Conservation (phyloP, 2,797 vertebrate genomes). For the Cynodonichthys magdalenae region DNA sequence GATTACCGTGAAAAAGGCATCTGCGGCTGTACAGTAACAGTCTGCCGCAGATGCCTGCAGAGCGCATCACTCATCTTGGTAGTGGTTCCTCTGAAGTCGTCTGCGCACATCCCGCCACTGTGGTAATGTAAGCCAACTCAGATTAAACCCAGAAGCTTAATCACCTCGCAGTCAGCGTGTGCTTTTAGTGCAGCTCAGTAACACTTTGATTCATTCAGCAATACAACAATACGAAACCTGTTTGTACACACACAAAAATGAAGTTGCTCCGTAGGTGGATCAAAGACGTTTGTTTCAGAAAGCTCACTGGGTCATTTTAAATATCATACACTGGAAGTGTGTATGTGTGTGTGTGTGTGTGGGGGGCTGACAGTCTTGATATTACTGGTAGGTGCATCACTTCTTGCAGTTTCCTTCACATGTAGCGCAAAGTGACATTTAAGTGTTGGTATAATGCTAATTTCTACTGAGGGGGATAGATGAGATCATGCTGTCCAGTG, state of each 20-base stretch:
- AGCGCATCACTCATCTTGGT: conserved; percentile 67
- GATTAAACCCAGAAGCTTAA: conserved; percentile 53
- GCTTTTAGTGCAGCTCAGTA: conserved; percentile 47
- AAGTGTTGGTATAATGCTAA: conserved; percentile 47
- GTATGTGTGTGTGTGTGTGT: background rate
- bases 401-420: conserved; percentile 25
- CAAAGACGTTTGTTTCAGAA: conserved; percentile 26
- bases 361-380: conserved; percentile 50
- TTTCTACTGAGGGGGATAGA: conserved; percentile 38
- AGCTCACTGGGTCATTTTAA: conserved; percentile 5
- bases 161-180: conserved; percentile 44
- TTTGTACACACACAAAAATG: conserved; percentile 29
- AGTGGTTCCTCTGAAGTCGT: conserved; percentile 69
- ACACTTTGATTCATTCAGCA: conserved; percentile 80
- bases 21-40: conserved; percentile 72
- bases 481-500: conserved; percentile 63
- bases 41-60: conserved; percentile 73
- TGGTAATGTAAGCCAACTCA: conserved; percentile 62
- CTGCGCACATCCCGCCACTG: conserved; percentile 48
- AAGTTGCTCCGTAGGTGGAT: conserved; percentile 38
- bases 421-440: conserved; percentile 65
- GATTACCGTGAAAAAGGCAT: conserved; percentile 68
- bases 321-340: conserved; percentile 7
- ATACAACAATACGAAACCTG: conserved; percentile 62
- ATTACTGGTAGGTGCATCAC: conserved; percentile 71